Base-by-base conservation (phyloP, 2,797 vertebrate genomes). In the Malurus leucopterus region DNA sequence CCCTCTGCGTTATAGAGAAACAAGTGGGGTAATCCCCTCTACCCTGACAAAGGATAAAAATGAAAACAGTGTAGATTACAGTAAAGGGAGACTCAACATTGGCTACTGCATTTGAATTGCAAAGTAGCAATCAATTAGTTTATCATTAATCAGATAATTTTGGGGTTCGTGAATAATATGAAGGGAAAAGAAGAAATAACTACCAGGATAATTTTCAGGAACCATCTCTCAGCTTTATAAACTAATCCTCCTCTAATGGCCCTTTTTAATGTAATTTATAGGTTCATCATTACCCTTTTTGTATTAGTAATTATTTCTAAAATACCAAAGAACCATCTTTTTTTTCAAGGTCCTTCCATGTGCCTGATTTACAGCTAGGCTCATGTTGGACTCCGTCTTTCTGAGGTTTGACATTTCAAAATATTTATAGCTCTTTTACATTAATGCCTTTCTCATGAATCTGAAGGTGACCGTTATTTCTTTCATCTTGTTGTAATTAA, bases 281-380 rank as follows among this genome's bases (percentile, higher is more conserved):
- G 98, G 97, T 98, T 98, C 98, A 98, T 99, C 98, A 99, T 99
- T 99, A 99, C 98, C 98, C 97, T 98, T 99, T 99, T 99, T 98
- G 98, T 99, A 98, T 99, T 98, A 98, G 99, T 99, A 99, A 99
- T 99, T 99, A 99, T 99, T 99, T 99, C 98, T 99, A 99, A 99
- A 99, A 99, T 99, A 99, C 98, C 98, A 99, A 98, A 99, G 98
- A 98, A 98, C 98, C 97, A 98, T 99, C 98, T 98, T 98, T 99
- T 97, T 98, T 98, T 98, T 97, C 98, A 97, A 95, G 98, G 97
- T 98, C 98, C 98, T 98, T 98, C 97, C 96, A 95, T 91, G 95
- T 89, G 91, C 92, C 97, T 99, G 98, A 99, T 99, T 99, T 99
- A 99, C 97, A 95, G 92, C 96, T 90, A 91, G 92, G 96, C 96